phyloP scores from a whole-genome alignment of 2,888 invertebrate genomes.

The Masnerella sp. region DNA sequence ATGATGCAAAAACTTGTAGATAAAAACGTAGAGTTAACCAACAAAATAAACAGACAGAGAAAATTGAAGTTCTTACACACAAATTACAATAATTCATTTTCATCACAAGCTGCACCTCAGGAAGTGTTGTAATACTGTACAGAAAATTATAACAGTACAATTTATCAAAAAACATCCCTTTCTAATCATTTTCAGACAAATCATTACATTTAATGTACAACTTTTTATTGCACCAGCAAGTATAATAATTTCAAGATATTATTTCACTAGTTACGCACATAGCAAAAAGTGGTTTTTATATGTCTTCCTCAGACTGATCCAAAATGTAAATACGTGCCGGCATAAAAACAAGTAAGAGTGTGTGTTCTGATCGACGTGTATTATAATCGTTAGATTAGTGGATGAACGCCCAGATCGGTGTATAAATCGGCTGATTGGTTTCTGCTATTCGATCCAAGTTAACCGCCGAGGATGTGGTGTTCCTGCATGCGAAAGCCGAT shows the following conservation, averaged over 20 bases:
- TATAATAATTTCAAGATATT: conserved; percentile 3
- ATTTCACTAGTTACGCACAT: conserved; percentile 15
- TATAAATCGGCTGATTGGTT: conserved; percentile 74
- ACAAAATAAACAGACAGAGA: too few relatives aligned
- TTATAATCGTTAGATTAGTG: conserved; percentile 72
- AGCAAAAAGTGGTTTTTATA: conserved; percentile 11
- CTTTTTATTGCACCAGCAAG: conserved; percentile 17
- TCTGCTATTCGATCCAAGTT: conserved; percentile 69
- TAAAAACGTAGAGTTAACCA: too few relatives aligned
- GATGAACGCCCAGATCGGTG: conserved; percentile 67
- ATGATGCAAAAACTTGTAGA: too few relatives aligned
- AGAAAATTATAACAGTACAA: conserved; percentile 42
- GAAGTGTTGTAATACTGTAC: conserved; percentile 33
- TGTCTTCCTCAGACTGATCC: background rate
- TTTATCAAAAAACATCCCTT: conserved; percentile 9
- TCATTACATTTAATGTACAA: conserved; percentile 15
- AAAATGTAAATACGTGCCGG: conserved; percentile 31
- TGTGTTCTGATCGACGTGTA: conserved; percentile 60
- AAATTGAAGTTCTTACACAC: background rate
- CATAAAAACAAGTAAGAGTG: conserved; percentile 9
- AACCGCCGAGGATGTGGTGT: conserved; percentile 45
- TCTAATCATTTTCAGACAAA: conserved; percentile 30
- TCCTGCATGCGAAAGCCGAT: conserved; percentile 52
- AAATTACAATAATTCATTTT: conserved; percentile 25
- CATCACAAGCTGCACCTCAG: conserved; percentile 28